Base-by-base conservation (phyloP, 2,888 invertebrate genomes). In the Pollenia griseotomentosa region DNA sequence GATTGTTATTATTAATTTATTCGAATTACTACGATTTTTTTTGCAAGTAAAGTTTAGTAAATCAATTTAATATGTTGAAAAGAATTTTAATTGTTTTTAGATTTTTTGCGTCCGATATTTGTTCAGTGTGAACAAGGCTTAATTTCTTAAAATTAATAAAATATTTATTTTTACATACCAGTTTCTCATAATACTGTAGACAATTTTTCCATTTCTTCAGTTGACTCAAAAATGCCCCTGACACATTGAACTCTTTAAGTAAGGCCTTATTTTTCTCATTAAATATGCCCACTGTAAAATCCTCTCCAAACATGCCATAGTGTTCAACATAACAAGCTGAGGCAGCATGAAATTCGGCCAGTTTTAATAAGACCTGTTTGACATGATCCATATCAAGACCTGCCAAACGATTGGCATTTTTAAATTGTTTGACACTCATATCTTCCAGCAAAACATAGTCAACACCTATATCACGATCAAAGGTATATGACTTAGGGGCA, bases 281-380 rank as follows among this genome's bases (percentile, higher is more conserved):
- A 80, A 90, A 92, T n/a, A 92, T 88, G 3, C 92, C 90, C 66
- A 91, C 90, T 0, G 91, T 90, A 78, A 90, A 90, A 78, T 91
- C 89, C 46, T 90, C 89, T 10, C 89, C 89, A 55, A 90, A 91
- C 53, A 89, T 89, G 0, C 92, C 92, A 66, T 90, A 90, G n/a
- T 91, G 90, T 57, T 93, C 92, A 12, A 91, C 92, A 88, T 91
- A 93, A 85, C 92, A 92, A 16, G 92, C 93, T 0, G 93, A 93
- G 3, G 92, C 92, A 0, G 93, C 93, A 91, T 93, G 93, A 78
- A 93, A 93, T 44, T 93, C 90, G 0, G 93, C 93, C 84, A 93
- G 68, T 78, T 93, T 93, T 51, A 89, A 86, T 8, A 93, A 89
- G 1, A 90, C 92, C 19, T 90, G 85, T 51, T 91, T 82, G 89